Evolutionary conservation across 2,888 invertebrate species (phyloP), one percentile per base, ranked within the genome.

Genomic region (Lepidochitona cinerea): DNA sequence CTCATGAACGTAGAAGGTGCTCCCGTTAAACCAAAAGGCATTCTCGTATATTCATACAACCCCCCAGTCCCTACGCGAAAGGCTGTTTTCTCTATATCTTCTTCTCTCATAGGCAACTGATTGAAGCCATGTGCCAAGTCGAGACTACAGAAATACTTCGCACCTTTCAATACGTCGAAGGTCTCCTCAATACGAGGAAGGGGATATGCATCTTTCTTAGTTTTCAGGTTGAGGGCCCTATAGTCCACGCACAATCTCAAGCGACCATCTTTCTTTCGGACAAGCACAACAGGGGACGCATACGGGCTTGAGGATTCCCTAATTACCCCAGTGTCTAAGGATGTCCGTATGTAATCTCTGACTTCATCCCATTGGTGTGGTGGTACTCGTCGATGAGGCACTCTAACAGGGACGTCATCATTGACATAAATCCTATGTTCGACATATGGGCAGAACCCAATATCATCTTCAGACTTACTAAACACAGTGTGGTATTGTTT

Each of bases 231-330:
- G 4, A 84, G 41, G 5, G 23, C 23, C 14, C 80, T 65, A 68
- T 73, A 86, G 49, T 84, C 83, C 0, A 79, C 64, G 36, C 83
- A 83, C 23, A 79, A 32, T 0, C 81, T 79, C 9, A 84, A 64
- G 73, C 12, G 23, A 5, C 65, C 65, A 65, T 65, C 65, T 23
- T 65, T 65, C 73, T 83, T 83, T 14, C 71, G 65, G 1, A 83
- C 81, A 0, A 81, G 26, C 5, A 83, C 81, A 0, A 83, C 75
- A 29, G 82, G 79, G 12, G 82, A 72, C 14, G 80, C 78, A 68
- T 80, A 80, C 18, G 79, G 77, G 67, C 75, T 76, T 9, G 65
- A 65, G 23, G 65, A 65, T 23, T 65, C 65, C 7, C 6, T 26
- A 7, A 65, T 59, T n/a, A n/a, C n/a, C n/a, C n/a, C 7, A 65